A percentile compares a stretch with the other conserved stretches of the same genome.
Conservation (phyloP, 2,113 vertebrate genomes). For the Argyrosomus japonicus region DNA sequence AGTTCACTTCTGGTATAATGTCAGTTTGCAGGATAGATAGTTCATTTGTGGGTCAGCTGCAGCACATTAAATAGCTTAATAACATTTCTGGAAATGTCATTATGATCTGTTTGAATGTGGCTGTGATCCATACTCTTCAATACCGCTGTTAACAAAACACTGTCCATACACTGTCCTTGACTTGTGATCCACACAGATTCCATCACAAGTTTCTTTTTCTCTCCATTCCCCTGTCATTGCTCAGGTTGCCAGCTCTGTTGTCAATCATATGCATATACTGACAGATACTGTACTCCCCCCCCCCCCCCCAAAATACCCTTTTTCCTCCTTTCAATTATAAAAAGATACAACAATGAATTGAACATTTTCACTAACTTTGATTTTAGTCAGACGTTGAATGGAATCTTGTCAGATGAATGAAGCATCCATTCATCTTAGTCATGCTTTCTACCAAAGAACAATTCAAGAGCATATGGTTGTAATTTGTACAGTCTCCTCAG, state of each 20-base stretch:
- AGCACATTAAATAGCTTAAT: slow-evolving; percentile 21
- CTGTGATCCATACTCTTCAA: neutral
- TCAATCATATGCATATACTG: neutral
- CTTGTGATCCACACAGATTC: neutral
- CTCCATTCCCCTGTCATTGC: neutral
- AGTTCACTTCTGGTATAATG: neutral
- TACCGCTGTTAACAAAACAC: neutral
- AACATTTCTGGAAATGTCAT: neutral
- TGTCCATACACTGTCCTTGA: neutral
- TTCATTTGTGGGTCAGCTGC: slow-evolving; percentile 18
- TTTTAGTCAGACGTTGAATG: neutral
- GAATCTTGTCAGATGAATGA: slow-evolving; percentile 7
- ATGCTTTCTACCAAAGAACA: neutral
- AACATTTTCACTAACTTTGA: neutral
- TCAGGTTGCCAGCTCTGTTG: neutral
- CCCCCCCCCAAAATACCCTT: neutral
- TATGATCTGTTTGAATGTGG: slow-evolving; percentile 4
- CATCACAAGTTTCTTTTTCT: neutral
- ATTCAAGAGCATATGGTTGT: neutral
- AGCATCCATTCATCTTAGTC: slow-evolving; percentile 16
- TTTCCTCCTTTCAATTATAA: neutral
- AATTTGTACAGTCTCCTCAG: neutral
- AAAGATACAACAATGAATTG: neutral
- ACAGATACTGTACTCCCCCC: neutral
- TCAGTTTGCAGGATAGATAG: neutral